Base-by-base conservation (phyloP, 2,888 invertebrate genomes). In the Liodrosophila aerea region DNA sequence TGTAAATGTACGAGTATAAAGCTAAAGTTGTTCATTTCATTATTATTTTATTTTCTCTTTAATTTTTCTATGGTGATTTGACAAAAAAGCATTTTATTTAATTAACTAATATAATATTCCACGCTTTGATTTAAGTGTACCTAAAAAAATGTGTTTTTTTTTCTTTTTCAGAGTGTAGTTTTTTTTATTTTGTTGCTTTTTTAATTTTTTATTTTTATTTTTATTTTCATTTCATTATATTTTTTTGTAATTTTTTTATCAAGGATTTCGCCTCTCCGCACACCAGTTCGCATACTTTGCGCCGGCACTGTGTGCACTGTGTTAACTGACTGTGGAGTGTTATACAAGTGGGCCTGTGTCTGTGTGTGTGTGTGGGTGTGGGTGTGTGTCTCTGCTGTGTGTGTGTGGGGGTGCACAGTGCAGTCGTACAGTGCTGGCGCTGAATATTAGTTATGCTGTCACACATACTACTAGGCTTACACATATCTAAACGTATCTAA, bases 51-150 rank as follows among this genome's bases (percentile, higher is more conserved):
- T 27, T 46, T 33, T 9, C 41, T 39, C 39, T 16, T 49, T 54
- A 4, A 40, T 37, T 61, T 57, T 63, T 50, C 56, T 73, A 76
- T 78, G 80, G 81, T 81, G 88, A 88, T 77, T 88, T 86, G 87
- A 88, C 88, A 88, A 88, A 88, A 87, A 88, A 88, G 88, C 87
- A 81, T 84, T 87, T 82, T 73, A 73, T 65, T 82, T 50, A 53
- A 64, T 65, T 81, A 77, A 66, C 77, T 78, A 81, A 78, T 84
- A 68, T 77, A 85, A 73, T 73, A 75, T 76, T 78, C 54, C 76
- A 80, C 77, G 74, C 82, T 85, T 85, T 75, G 75, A 77, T 83
- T 84, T 76, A 75, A 70, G 75, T 82, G 84, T 87, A 72, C 64
- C 75, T 83, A 84, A 81, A 80, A 75, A 73, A 75, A 76, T 66